A percentile compares a stretch with the other conserved stretches of the same genome.
These are phyloP conservation scores for Heterotilapia buettikoferi DNA, from an alignment of 2,113 vertebrate genomes.

Conservation along the genomic window DNA sequence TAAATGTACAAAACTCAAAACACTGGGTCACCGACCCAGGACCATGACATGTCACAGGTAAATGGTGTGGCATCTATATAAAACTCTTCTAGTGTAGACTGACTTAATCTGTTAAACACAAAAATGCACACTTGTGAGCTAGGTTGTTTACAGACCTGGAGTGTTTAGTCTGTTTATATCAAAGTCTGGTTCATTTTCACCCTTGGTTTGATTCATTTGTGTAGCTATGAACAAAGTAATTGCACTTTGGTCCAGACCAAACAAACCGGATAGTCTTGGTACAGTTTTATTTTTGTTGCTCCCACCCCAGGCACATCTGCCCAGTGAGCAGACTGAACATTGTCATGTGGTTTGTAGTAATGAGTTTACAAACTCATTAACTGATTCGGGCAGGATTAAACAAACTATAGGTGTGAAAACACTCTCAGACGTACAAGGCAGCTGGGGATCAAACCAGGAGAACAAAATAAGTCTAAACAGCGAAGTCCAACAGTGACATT, in stretches of 20 bases:
- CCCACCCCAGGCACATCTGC: neutral
- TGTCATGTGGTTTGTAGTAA: neutral
- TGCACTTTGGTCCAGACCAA: neutral
- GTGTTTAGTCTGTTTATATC: neutral
- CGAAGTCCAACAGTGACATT: neutral
- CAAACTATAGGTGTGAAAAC: neutral
- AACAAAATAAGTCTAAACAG: neutral
- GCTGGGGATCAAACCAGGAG: neutral
- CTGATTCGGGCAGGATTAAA: accelerated
- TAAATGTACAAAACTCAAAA: neutral
- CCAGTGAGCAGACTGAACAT: neutral
- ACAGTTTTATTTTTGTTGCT: neutral
- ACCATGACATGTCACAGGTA: neutral
- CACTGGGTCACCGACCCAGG: accelerated
- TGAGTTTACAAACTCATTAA: neutral
- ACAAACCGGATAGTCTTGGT: accelerated
- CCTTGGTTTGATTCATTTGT: neutral
- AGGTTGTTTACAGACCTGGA: neutral
- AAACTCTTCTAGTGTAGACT: neutral
- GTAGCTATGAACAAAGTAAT: neutral
- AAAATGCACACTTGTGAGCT: neutral
- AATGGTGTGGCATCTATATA: neutral
- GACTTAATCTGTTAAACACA: neutral
- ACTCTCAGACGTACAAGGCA: accelerated
- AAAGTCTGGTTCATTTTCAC: neutral